Evolutionary conservation across 2,113 vertebrate genomes (phyloP).

Genomic region (Tapirus terrestris): DNA sequence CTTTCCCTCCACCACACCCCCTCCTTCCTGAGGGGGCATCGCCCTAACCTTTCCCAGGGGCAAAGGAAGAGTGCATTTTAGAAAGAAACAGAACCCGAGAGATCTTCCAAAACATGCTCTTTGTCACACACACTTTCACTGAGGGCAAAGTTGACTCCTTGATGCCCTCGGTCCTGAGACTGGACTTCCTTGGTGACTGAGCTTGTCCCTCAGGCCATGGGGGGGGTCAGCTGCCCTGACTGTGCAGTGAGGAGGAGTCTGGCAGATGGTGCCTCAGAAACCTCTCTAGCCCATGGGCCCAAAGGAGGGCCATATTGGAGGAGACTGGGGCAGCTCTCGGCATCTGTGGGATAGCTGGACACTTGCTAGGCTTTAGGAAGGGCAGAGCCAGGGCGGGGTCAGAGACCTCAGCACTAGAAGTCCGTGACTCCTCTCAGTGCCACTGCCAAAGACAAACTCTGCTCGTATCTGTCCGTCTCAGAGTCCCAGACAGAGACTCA

Average conservation of each 20-base stretch:
- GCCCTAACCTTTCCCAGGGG: not conserved
- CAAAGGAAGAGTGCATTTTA: too few relatives aligned
- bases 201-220: not conserved
- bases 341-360: not conserved
- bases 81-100: not conserved
- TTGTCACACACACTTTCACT: not conserved
- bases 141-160: not conserved
- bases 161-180: not conserved
- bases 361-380: not conserved
- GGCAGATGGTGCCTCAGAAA: rapidly evolving
- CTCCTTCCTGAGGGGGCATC: not conserved
- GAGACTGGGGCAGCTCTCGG: rapidly evolving
- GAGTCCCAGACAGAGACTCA: not conserved
- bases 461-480: not conserved
- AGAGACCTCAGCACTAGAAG: too few relatives aligned
- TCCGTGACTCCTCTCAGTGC: not conserved
- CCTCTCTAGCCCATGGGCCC: not conserved
- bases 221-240: not conserved
- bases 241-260: too few relatives aligned
- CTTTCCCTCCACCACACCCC: not conserved
- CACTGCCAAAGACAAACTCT: not conserved
- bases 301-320: rapidly evolving
- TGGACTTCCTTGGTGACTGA: not conserved
- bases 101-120: not conserved
- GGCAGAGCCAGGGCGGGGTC: too few relatives aligned